Percentiles rank a stretch among this genome's conserved stretches.
Conservation (phyloP, 2,888 invertebrate species). For the Micropterix aruncella region DNA sequence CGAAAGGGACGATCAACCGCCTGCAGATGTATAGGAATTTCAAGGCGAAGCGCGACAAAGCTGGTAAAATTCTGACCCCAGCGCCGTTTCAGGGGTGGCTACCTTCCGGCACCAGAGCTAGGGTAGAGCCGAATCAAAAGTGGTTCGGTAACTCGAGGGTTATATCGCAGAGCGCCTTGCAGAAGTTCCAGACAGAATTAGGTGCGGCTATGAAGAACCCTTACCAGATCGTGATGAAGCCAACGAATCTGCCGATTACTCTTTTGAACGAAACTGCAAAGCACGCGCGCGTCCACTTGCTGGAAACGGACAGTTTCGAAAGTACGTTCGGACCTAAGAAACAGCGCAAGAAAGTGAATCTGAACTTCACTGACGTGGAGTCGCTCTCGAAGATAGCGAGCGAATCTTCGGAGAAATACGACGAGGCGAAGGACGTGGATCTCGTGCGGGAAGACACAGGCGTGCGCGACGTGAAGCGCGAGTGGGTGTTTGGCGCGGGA, state of each 20-base stretch:
- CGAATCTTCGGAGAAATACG: constrained; percentile 61
- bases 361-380: constrained; percentile 60
- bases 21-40: constrained; percentile 98
- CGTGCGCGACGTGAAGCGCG: constrained; percentile 65
- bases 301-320: constrained; percentile 91
- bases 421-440: constrained; percentile 70
- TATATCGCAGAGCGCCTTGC: constrained; percentile 79
- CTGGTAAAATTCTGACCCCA: constrained; percentile 81
- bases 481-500: constrained; percentile 92
- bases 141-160: constrained; percentile 99
- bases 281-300: constrained; percentile 80
- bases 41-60: constrained; percentile 83
- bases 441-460: constrained; percentile 72
- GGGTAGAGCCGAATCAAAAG: constrained; percentile 94
- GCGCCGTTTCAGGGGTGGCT: constrained; percentile 93
- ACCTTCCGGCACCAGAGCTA: constrained; percentile 76
- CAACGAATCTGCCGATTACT: constrained; percentile 87
- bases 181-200: constrained; percentile 88
- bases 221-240: constrained; percentile 94
- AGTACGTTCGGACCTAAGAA: constrained; percentile 93
- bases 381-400: constrained; percentile 63
- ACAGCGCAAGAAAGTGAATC: constrained; percentile 78
- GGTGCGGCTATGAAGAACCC: constrained; percentile 91
- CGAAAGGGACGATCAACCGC: constrained; percentile 89
- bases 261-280: constrained; percentile 86